Evolutionary conservation across 2,113 vertebrate species (phyloP), one percentile per base, ranked within the genome.

Genomic region (Caranx ignobilis): DNA sequence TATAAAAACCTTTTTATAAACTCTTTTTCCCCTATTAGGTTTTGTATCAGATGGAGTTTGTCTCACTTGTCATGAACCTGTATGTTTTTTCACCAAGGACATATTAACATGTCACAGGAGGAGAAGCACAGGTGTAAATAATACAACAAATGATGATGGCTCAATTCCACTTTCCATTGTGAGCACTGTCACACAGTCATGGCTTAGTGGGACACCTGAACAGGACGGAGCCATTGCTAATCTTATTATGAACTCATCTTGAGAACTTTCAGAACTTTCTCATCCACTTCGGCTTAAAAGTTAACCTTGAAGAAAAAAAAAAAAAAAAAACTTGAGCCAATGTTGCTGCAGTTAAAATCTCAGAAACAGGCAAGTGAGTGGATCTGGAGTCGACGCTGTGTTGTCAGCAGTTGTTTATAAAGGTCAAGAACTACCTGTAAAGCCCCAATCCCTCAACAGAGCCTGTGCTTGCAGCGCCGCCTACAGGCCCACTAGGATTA

Each of bases 401-500:
- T 52, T 45, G 48, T 77, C 47, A 50, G 2, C 11, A 47, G 32
- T 21, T 67, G 43, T 64, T 64, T 65, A 15, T 45, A 50, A 50
- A 64, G 43, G 34, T 74, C 34, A 77, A 81, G 39, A 77, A 41
- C 37, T 34, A 81, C 39, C 56, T n/a, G 21, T 47, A 13, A 57
- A 77, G 39, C 63, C 37, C 35, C 50, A 56, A 52, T 21, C n/a
- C 19, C n/a, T 3, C 37, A 50, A 74, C 64, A 67, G 52, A 54
- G 69, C n/a, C 57, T 48, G 50, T 57, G 59, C 45, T 73, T n/a
- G 18, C 59, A 69, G 75, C 35, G 8, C 64, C 70, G 41, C 72
- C 82, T 67, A 80, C 70, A 73, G 72, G 81, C 52, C 34, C 50
- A 26, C 45, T 11, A 18, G 16, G 52, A 45, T 82, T 88, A 84